Evolutionary conservation across 2,113 vertebrate species (phyloP).

Genomic region (Platysternon megacephalum): DNA sequence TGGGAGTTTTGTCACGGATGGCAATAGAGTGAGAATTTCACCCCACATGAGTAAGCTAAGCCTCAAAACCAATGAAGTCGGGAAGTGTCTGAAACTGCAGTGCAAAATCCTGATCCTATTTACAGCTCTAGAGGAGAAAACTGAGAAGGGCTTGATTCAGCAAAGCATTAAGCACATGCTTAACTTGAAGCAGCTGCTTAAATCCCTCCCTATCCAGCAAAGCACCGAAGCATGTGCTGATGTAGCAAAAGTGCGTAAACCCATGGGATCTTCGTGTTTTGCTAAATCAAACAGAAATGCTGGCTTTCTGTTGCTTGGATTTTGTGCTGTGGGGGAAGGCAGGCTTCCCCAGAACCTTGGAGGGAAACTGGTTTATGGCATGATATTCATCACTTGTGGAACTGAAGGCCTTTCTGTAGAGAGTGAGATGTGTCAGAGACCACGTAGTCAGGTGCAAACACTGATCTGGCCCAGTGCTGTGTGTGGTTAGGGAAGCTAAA

Average conservation of each 20-base stretch:
- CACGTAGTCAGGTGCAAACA: neutral
- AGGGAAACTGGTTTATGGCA: neutral
- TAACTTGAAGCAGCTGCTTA: neutral
- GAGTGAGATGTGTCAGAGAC: neutral
- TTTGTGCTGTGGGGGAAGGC: neutral
- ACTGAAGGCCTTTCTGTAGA: neutral
- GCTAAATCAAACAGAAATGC: neutral
- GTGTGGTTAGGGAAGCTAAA: rapidly evolving
- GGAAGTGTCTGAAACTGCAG: neutral
- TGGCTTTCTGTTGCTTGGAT: neutral
- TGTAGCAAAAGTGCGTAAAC: no score
- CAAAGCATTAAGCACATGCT: rapidly evolving
- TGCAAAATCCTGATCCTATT: neutral
- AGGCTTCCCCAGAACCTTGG: neutral
- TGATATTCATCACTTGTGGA: rapidly evolving
- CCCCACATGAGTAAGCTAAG: rapidly evolving
- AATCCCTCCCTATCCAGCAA: rapidly evolving
- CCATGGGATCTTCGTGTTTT: rapidly evolving
- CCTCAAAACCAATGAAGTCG: neutral
- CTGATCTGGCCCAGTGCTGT: rapidly evolving
- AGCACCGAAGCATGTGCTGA: rapidly evolving
- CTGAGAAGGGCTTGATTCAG: rapidly evolving
- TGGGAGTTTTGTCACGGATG: neutral
- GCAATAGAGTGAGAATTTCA: rapidly evolving
- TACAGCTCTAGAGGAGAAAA: neutral